phyloP scores from a whole-genome alignment of 2,797 vertebrate genomes.

The Fistularia tabacaria region DNA sequence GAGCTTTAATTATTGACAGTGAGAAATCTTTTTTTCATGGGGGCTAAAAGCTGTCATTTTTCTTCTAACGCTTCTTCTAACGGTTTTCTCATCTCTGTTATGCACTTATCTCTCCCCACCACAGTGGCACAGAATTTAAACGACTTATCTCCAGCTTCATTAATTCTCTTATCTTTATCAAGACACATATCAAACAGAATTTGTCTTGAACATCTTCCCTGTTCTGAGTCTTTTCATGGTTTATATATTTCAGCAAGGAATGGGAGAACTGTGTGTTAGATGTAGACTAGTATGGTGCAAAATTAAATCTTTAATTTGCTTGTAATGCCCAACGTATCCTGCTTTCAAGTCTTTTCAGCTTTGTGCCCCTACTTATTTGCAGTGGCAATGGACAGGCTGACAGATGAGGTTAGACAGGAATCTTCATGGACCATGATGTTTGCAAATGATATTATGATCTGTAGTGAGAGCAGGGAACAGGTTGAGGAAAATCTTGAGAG shows the following conservation, averaged over 20 bases:
- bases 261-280: slow-evolving; percentile 18
- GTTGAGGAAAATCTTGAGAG: no score
- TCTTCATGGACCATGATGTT: no score
- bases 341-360: no score
- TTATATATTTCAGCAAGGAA: slow-evolving; percentile 21
- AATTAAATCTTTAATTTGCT: slow-evolving; percentile 31
- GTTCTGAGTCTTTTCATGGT: slow-evolving; percentile 29
- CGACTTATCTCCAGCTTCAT: slow-evolving; percentile 69
- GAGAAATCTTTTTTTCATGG: slow-evolving; percentile 21
- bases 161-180: slow-evolving; percentile 63
- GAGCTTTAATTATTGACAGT: slow-evolving; percentile 43
- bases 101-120: slow-evolving; percentile 48
- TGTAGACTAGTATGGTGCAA: slow-evolving; percentile 6
- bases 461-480: no score
- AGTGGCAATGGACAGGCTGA: no score
- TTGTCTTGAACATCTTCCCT: slow-evolving; percentile 47
- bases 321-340: not conserved
- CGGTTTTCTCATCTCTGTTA: slow-evolving; percentile 41
- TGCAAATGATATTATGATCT: no score
- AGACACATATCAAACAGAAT: slow-evolving; percentile 62
- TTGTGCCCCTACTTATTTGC: no score
- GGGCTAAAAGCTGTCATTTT: slow-evolving; percentile 32
- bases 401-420: no score
- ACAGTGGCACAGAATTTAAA: slow-evolving; percentile 65
- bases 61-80: slow-evolving; percentile 32